Evolutionary conservation across 2,113 vertebrate species (phyloP), one percentile per base, ranked within the genome.

Genomic region (Anhinga anhinga): DNA sequence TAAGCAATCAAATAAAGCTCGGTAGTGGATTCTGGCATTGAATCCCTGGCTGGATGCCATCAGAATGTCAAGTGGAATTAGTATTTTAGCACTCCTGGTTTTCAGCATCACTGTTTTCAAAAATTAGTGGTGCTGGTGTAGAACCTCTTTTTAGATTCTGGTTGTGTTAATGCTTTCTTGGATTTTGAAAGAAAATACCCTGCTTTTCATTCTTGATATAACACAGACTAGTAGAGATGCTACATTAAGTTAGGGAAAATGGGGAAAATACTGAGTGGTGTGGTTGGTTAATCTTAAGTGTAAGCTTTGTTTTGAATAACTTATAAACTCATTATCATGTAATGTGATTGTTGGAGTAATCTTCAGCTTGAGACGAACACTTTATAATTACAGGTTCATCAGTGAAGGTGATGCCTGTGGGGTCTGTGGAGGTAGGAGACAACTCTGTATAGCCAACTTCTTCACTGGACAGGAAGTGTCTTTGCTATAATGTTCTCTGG

Each of bases 401-500:
- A 12, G 49, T 19, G 70, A 94, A 84, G 96, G 84, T 87, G 91
- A 62, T 96, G 93, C 91, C 80, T 79, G 47, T 53, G 52, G 82
- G 56, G 78, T 82, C 58, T 59, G 50, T 40, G 45, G 80, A 94
- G 69, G 90, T 74, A 81, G 82, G 69, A 93, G 80, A 38, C 45
- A 21, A 22, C 66, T 86, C 92, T 77, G 25, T 34, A 10, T 13
- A 93, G 91, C 73, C 50, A 78, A 27, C 45, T 77, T 73, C 94
- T 97, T 96, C 97, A 93, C 97, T 98, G 97, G 86, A 90, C 93
- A 97, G 97, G 96, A 98, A 97, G 86, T 36, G 19, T 93, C 77
- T 96, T 84, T 94, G 88, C 16, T 92, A 30, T 38, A 91, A 82
- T 61, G 71, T 94, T 88, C 88, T 96, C 92, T 82, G 94, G 86